Percentiles rank a stretch among this genome's conserved stretches.
phyloP scores from a whole-genome alignment of 2,113 vertebrate genomes.

The Epinephelus lanceolatus region DNA sequence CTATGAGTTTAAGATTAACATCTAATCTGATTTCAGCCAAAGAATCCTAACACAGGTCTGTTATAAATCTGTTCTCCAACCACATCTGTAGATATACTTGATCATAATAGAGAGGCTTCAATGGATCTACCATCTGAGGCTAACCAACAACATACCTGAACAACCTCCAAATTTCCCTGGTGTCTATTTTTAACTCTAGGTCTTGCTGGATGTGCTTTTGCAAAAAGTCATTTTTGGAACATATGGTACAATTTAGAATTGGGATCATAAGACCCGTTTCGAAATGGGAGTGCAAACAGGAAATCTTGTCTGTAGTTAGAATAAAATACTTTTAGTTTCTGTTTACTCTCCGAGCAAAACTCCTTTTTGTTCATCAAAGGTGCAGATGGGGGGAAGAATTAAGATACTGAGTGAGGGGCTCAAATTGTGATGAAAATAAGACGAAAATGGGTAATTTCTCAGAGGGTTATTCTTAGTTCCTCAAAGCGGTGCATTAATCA shows the following conservation, averaged over 20 bases:
- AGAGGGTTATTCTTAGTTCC: constrained; percentile 51
- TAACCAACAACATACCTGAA: constrained; percentile 81
- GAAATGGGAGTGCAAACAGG: constrained; percentile 54
- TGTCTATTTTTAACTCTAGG: constrained; percentile 73
- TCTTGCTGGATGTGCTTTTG: constrained; percentile 60
- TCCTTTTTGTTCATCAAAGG: constrained; percentile 18
- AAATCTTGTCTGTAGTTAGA: constrained; percentile 53
- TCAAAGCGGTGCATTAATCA: constrained; percentile 69
- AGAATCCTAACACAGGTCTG: constrained; percentile 62
- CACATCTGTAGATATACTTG: constrained; percentile 79
- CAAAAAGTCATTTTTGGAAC: constrained; percentile 68
- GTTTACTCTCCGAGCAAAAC: constrained; percentile 25
- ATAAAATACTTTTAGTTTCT: constrained; percentile 42
- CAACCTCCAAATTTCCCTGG: constrained; percentile 72
- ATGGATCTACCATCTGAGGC: constrained; percentile 74
- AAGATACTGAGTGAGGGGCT: constrained; percentile 18
- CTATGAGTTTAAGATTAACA: constrained; percentile 69
- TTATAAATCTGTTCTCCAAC: constrained; percentile 70
- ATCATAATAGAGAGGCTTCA: constrained; percentile 66
- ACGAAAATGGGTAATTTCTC: constrained; percentile 52
- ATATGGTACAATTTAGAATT: constrained; percentile 71
- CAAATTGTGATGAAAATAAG: constrained; percentile 35
- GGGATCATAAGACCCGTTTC: constrained; percentile 53
- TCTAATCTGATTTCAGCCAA: constrained; percentile 72
- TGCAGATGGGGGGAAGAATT: constrained; percentile 5